Evolutionary conservation across 92 coral and sea anemone species (phyloP).

Genomic region (Meandrina meandrites): DNA sequence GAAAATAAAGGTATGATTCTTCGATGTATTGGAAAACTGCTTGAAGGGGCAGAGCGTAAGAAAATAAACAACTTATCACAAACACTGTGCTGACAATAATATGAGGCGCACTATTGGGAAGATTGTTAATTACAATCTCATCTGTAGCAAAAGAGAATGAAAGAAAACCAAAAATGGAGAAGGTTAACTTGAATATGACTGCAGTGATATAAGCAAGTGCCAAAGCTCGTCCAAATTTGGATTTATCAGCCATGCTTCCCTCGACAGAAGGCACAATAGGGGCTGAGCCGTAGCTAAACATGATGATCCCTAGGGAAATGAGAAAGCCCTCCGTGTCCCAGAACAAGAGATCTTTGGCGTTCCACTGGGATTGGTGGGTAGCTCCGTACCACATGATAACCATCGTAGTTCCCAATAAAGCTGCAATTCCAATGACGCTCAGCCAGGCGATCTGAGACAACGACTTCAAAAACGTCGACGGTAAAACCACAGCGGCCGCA

Average conservation of each 20-base stretch:
- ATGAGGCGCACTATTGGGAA: constrained; percentile 40
- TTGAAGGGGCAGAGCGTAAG: constrained; percentile 47
- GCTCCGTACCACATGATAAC: constrained; percentile 45
- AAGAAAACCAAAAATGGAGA: constrained; percentile 49
- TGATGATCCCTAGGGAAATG: constrained; percentile 44
- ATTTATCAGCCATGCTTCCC: constrained; percentile 49
- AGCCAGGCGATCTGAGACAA: constrained; percentile 68
- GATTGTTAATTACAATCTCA: constrained; percentile 57
- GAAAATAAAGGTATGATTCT: neutral
- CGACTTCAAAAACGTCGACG: constrained; percentile 52
- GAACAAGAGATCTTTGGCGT: constrained; percentile 25
- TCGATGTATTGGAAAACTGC: constrained; percentile 46
- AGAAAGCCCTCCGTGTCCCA: constrained; percentile 62
- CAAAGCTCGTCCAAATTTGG: constrained; percentile 52
- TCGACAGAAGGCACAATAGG: constrained; percentile 48
- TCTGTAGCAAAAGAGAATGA: constrained; percentile 46
- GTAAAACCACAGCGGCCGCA: constrained; percentile 54
- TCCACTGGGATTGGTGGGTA: constrained; percentile 32
- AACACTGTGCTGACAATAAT: constrained; percentile 27
- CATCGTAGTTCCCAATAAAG: constrained; percentile 39
- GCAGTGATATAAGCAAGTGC: constrained; percentile 34
- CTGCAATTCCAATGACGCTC: constrained; percentile 48
- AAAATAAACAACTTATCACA: constrained; percentile 39
- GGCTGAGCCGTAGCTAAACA: constrained; percentile 61
- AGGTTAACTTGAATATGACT: constrained; percentile 45